Base-by-base conservation (phyloP, 2,888 invertebrate genomes). In the Augiades crinisus region DNA sequence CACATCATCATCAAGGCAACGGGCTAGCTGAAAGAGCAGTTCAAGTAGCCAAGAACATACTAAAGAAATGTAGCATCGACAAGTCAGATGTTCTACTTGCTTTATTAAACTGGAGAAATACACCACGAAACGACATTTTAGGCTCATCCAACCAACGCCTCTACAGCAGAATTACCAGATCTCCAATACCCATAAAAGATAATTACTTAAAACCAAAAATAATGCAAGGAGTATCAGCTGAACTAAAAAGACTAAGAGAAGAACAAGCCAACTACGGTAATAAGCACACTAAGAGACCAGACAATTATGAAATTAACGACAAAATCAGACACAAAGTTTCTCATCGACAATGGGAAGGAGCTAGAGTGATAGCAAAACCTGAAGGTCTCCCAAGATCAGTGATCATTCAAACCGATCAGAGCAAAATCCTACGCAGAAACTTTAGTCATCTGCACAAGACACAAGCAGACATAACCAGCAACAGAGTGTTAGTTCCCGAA, bases 101-200 rank as follows among this genome's bases (percentile, higher is more conserved):
- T 16, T 54, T 56, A 46, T 41, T 57, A 46, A 54, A 50, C 8
- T 55, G 45, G 46, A 56, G 57, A 55, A 58, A 60, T 44, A 55
- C 53, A 43, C 54, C 56, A 16, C 14, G 14, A n/a, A n/a, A n/a
- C 8, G 16, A 34, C 8, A 2, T 2, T 16, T 14, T 14, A 16
- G 8, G 6, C 1, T 16, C 34, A n/a, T n/a, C n/a, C n/a, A n/a
- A n/a, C n/a, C n/a, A n/a, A n/a, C n/a, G n/a, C n/a, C n/a, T n/a
- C n/a, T n/a, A n/a, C n/a, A n/a, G n/a, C n/a, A n/a, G n/a, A n/a
- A n/a, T n/a, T n/a, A n/a, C n/a, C n/a, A n/a, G 53, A 56, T 53
- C 54, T 34, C 41, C 45, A 36, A 47, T 57, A 50, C 55, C 30
- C 10, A 30, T 5, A n/a, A 30, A 5, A 10, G 10, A 30, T 30